phyloP scores from a whole-genome alignment of 2,888 invertebrate genomes.

The Aproaerema taeniolella region DNA sequence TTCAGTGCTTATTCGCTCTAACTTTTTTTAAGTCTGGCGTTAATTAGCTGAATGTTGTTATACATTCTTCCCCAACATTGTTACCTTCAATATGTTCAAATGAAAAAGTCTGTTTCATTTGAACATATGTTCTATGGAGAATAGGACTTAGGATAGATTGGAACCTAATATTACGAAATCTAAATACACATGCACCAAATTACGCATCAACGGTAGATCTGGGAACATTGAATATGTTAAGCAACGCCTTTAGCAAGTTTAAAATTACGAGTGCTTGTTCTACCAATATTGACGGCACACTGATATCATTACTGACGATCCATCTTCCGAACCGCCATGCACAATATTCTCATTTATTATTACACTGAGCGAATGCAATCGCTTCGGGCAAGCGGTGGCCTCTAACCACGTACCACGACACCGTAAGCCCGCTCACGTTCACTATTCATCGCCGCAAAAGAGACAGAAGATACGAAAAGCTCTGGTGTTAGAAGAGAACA shows the following conservation, averaged over 20 bases:
- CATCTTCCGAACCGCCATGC: conserved; percentile 8
- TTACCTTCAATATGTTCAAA: too few species aligned
- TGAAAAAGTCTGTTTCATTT: too few species aligned
- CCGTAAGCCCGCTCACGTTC: neutral
- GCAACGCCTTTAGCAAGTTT: conserved; percentile 4
- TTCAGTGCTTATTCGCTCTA: too few species aligned
- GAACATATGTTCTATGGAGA: too few species aligned
- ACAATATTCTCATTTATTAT: conserved; percentile 13
- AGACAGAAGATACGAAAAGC: conserved; percentile 2
- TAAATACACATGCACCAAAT: too few species aligned
- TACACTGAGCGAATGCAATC: conserved; percentile 10
- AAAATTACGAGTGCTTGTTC: conserved; percentile 8
- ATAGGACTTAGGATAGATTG: too few species aligned
- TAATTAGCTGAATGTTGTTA: too few species aligned
- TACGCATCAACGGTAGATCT: neutral
- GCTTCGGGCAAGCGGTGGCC: conserved; percentile 12
- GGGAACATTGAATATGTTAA: conserved; percentile 5
- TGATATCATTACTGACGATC: conserved; percentile 10
- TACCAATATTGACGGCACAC: conserved; percentile 8
- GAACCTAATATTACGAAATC: too few species aligned
- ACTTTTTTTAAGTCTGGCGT: too few species aligned
- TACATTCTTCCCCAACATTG: too few species aligned
- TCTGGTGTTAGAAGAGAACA: neutral
- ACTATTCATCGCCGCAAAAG: neutral
- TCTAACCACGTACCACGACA: conserved; percentile 8